Conservation (phyloP, 2,113 vertebrate species). For the Cariama cristata region DNA sequence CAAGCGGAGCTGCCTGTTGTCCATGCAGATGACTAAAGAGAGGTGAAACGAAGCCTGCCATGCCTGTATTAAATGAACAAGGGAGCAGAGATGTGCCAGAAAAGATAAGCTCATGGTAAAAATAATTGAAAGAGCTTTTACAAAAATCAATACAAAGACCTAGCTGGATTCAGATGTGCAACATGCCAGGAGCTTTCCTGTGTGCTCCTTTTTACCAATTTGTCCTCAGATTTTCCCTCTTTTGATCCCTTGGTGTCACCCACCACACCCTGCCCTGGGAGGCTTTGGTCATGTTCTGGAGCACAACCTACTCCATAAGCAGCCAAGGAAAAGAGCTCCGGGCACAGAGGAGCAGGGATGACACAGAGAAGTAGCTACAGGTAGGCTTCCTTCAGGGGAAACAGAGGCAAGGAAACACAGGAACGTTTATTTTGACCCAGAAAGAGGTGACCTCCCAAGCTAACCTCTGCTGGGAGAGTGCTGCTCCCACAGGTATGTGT, state of each 20-base stretch:
- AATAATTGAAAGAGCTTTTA: slow-evolving; percentile 32
- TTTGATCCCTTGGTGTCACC: background rate
- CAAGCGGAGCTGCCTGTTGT: background rate
- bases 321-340: background rate
- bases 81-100: background rate
- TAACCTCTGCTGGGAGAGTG: background rate
- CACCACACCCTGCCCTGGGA: background rate
- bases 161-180: background rate
- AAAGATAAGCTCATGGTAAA: slow-evolving; percentile 23
- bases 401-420: background rate
- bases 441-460: background rate
- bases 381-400: background rate
- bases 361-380: background rate
- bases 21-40: background rate
- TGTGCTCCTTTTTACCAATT: background rate
- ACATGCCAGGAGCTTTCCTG: background rate
- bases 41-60: background rate
- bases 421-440: background rate
- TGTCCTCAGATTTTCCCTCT: background rate
- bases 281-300: background rate
- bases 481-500: background rate
- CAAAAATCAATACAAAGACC: background rate
- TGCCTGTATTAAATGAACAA: background rate
- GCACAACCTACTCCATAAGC: background rate
- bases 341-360: background rate